A percentile compares a stretch with the other conserved stretches of the same genome.
Evolutionary conservation across 2,113 vertebrate species (phyloP).

Genomic region (Rhea americana): DNA sequence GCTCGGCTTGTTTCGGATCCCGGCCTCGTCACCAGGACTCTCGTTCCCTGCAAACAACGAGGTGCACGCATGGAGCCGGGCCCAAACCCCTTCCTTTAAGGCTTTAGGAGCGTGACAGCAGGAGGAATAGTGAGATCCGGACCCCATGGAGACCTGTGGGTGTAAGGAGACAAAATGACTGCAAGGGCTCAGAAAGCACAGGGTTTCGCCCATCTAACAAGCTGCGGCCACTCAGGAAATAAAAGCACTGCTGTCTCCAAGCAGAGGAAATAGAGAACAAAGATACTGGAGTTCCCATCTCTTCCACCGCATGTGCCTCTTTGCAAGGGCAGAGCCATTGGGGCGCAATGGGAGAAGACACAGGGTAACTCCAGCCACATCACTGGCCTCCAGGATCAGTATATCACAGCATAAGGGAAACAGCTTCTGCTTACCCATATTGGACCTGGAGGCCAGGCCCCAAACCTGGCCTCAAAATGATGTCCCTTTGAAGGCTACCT

Average conservation of each 20-base stretch:
- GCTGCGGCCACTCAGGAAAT: background rate
- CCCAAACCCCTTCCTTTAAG: background rate
- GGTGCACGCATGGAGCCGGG: background rate
- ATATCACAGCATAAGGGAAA: background rate
- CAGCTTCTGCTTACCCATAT: background rate
- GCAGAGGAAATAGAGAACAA: conserved; percentile 2
- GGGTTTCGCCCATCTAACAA: rapidly evolving
- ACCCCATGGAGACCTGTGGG: background rate
- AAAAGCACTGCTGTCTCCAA: background rate
- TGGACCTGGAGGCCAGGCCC: background rate
- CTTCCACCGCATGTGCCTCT: rapidly evolving
- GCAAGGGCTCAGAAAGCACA: rapidly evolving
- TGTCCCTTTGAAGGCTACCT: background rate
- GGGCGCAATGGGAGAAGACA: background rate
- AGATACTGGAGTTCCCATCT: background rate
- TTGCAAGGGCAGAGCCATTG: background rate
- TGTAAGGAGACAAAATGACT: background rate
- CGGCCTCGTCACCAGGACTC: background rate
- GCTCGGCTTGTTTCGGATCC: conserved; percentile 23
- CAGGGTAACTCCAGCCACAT: background rate
- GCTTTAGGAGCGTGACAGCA: background rate
- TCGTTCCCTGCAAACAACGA: conserved; percentile 8
- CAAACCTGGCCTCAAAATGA: background rate
- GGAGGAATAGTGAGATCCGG: rapidly evolving
- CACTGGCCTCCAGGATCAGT: no score